Percentiles rank a stretch among this genome's conserved stretches.
phyloP scores from a whole-genome alignment of 2,888 invertebrate genomes.

The Eupelmus urozonus region DNA sequence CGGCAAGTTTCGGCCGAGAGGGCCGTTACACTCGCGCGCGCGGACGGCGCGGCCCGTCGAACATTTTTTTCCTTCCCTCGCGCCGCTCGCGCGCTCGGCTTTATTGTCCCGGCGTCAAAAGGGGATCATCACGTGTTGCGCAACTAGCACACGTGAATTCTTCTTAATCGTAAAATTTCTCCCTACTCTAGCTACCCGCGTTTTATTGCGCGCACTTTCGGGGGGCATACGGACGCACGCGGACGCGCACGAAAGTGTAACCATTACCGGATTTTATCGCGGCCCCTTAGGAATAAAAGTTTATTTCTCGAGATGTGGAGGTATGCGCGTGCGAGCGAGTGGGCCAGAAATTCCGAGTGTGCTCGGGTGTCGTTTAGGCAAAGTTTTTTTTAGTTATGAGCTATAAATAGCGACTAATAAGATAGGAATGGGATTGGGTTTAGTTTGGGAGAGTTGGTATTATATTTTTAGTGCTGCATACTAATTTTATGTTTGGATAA shows the following conservation, averaged over 20 bases:
- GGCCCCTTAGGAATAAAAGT: conserved; percentile 18
- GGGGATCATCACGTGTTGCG: conserved; percentile 49
- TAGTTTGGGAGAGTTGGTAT: neutral
- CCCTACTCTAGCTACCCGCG: neutral
- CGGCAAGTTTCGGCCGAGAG: conserved; percentile 20
- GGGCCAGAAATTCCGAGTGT: neutral
- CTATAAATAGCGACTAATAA: neutral
- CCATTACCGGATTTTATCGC: conserved; percentile 50
- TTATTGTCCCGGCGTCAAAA: conserved; percentile 33
- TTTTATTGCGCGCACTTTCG: neutral
- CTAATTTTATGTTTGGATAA: neutral
- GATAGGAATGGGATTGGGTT: neutral
- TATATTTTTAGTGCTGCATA: neutral
- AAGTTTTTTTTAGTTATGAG: neutral
- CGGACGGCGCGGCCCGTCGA: conserved; percentile 23
- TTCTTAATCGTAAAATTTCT: conserved; percentile 53
- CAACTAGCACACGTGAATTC: conserved; percentile 39
- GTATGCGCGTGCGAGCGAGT: neutral
- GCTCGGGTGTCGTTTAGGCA: conserved; percentile 3
- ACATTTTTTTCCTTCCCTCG: conserved; percentile 30
- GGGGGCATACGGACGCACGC: too few species aligned
- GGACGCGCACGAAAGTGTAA: too few species aligned
- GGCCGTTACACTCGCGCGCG: conserved; percentile 8
- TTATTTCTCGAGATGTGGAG: conserved; percentile 4
- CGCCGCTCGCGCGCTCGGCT: too few species aligned